Evolutionary conservation across 2,113 vertebrate genomes (phyloP), one percentile per base, ranked within the genome.

Genomic region (Heterochromis multidens): DNA sequence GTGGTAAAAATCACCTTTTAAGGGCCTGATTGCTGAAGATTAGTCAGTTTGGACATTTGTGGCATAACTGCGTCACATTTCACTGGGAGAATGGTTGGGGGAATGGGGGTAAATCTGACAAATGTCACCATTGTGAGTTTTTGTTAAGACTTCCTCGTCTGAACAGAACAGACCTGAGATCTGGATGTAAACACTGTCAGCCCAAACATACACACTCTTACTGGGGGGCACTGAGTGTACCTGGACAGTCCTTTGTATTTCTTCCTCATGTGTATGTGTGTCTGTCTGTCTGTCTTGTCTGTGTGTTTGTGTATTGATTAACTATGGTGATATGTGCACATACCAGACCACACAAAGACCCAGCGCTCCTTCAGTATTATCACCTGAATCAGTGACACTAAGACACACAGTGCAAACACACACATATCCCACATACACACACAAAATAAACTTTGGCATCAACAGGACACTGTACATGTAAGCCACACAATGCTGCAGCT

Each of bases 161-260:
- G 85, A 80, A 72, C 35, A 87, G 80, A 89, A 76, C 89, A 89
- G 87, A 90, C 31, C 60, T 35, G 2, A 54, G 37, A 78, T 65
- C 4, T 82, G 52, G 56, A 60, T 60, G 84, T 94, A 94, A 94
- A 93, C 89, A 92, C 83, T 93, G 90, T 93, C 87, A 91, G 16
- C 63, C 27, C 77, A 88, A 87, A 85, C 72, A 85, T 93, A 90
- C 77, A 93, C 92, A 91, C 67, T 84, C 25, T 40, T 63, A 83
- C 57, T 81, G 52, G 54, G 49, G 54, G 61, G 23, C 31, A 70
- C 16, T 6, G 62, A 7, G 7, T 52, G 52, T 83, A 89, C 79
- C 90, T 91, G 78, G 43, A 83, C 21, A 54, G 31, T 61, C n/a
- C 9, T 65, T 81, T 81, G 67, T 79, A 13, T 88, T 37, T 60